Conservation (phyloP, 2,113 vertebrate species). For the Scortum barcoo region DNA sequence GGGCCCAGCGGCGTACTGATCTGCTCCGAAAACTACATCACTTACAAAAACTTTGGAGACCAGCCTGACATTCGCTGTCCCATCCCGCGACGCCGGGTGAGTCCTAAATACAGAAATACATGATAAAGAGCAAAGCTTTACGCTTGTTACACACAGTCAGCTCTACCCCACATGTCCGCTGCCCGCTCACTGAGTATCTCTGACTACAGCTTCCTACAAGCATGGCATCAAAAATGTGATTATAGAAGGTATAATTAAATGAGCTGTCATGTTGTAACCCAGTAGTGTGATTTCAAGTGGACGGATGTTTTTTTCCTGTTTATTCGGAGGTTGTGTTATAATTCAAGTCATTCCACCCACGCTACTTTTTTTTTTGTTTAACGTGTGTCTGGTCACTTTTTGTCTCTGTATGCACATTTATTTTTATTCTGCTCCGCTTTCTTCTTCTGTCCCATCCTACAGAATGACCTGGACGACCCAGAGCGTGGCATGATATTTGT, state of each 20-base stretch:
- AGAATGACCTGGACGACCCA: conserved; percentile 98
- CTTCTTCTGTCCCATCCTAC: neutral
- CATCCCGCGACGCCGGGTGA: conserved; percentile 96
- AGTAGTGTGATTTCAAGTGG: neutral
- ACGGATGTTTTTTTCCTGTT: neutral
- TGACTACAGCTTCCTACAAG: neutral
- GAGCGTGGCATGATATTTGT: conserved; percentile 99
- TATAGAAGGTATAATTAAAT: neutral
- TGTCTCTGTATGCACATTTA: neutral
- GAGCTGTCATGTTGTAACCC: neutral
- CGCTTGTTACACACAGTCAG: neutral
- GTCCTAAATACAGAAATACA: conserved; percentile 43
- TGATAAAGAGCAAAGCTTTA: neutral
- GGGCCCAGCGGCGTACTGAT: conserved; percentile 98
- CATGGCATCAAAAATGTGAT: too few relatives aligned
- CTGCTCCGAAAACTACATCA: conserved; percentile 99
- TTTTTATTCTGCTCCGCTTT: neutral
- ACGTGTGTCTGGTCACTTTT: neutral
- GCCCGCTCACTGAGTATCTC: neutral
- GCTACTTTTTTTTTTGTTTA: neutral
- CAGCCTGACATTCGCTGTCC: conserved; percentile 99
- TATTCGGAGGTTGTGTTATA: conserved; percentile 9
- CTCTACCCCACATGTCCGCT: neutral
- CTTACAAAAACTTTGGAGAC: conserved; percentile 99
- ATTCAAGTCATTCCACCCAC: neutral